Evolutionary conservation across 2,113 vertebrate genomes (phyloP).

Genomic region (Hippocampus barbouri): DNA sequence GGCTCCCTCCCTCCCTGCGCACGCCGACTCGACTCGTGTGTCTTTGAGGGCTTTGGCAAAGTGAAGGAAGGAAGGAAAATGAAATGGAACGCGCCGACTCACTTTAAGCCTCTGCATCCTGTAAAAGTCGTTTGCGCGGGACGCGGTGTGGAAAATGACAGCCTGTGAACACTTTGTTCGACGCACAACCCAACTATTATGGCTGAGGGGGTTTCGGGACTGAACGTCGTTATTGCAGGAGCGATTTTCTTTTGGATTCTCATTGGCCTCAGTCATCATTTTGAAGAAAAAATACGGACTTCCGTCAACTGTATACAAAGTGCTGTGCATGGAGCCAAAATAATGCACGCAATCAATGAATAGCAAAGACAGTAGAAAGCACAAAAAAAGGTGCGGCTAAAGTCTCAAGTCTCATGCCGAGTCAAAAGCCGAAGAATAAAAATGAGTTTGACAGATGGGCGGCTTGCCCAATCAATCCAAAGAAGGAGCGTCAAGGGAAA

Average conservation of each 20-base stretch:
- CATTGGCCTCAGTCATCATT: too few relatives aligned
- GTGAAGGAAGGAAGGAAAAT: conserved; percentile 1
- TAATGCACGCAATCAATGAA: too few relatives aligned
- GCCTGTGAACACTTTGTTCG: conserved; percentile 8
- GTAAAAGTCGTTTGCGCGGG: conserved; percentile 58
- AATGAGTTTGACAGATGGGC: too few relatives aligned
- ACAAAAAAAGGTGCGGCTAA: too few relatives aligned
- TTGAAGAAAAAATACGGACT: background rate
- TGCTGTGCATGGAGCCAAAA: too few relatives aligned
- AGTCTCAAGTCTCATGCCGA: too few relatives aligned
- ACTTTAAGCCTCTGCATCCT: conserved; percentile 43
- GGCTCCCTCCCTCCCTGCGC: conserved; percentile 18
- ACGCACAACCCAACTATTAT: background rate
- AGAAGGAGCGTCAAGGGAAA: too few relatives aligned
- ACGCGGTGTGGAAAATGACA: conserved; percentile 53
- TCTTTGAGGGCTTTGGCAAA: conserved; percentile 25
- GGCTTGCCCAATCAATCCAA: too few relatives aligned
- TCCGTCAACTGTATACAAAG: too few relatives aligned
- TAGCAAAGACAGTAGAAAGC: too few relatives aligned
- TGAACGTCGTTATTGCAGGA: too few relatives aligned
- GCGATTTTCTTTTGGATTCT: background rate
- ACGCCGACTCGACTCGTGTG: conserved; percentile 36
- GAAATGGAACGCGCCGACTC: conserved; percentile 34
- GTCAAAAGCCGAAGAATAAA: too few relatives aligned
- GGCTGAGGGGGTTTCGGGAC: background rate